phyloP scores from a whole-genome alignment of 2,797 vertebrate species.

The Eulemur rubriventer region DNA sequence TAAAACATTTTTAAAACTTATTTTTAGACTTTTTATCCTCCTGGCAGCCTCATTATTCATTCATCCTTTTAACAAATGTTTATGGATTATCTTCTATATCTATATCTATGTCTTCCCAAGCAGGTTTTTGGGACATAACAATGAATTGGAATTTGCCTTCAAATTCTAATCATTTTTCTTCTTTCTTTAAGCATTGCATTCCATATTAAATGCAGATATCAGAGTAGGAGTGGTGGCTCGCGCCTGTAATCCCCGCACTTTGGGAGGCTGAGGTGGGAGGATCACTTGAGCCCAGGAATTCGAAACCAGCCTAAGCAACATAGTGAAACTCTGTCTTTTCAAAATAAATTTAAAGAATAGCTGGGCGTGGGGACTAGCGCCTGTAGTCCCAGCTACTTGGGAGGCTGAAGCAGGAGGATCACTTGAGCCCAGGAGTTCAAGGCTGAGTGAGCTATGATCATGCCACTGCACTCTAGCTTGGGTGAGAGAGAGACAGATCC shows the following conservation, averaged over 20 bases:
- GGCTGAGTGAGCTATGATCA: neutral
- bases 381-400: neutral
- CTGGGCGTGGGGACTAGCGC: accelerated
- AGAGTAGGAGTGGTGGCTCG: neutral
- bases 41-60: neutral
- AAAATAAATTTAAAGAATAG: too few relatives aligned
- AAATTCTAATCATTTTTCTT: conserved; percentile 29
- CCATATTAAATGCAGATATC: conserved; percentile 14
- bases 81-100: neutral
- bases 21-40: neutral
- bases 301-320: neutral
- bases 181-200: neutral
- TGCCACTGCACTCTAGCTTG: neutral
- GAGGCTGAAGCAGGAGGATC: neutral
- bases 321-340: too few relatives aligned
- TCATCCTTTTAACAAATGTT: conserved; percentile 36
- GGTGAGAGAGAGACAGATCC: neutral
- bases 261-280: neutral
- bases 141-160: conserved; percentile 13
- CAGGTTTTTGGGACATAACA: neutral
- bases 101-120: too few relatives aligned
- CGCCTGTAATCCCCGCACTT: neutral
- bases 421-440: neutral
- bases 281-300: neutral
- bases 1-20: conserved; percentile 7